Conservation (phyloP, 2,888 invertebrate species). For the Reticulitermes lucifugus region DNA sequence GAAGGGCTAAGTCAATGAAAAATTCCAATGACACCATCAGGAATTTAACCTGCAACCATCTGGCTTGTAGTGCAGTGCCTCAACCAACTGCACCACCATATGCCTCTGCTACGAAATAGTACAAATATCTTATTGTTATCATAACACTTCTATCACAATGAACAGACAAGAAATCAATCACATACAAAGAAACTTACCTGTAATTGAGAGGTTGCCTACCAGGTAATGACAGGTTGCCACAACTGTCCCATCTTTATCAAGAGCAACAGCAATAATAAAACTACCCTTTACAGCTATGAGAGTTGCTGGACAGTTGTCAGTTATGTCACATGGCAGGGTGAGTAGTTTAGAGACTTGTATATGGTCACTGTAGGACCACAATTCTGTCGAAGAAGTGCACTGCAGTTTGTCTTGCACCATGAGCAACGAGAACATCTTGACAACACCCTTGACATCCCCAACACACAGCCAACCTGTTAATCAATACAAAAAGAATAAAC, state of each 20-base stretch:
- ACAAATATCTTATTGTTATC: too few relatives aligned
- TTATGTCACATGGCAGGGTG: background rate
- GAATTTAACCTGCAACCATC: too few relatives aligned
- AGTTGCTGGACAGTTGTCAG: background rate
- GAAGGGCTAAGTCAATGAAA: too few relatives aligned
- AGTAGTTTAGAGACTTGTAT: background rate
- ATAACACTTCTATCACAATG: too few relatives aligned
- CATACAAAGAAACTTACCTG: background rate
- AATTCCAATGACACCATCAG: too few relatives aligned
- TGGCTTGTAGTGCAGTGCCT: too few relatives aligned
- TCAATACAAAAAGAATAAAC: background rate
- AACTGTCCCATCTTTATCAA: background rate
- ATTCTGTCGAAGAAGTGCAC: background rate
- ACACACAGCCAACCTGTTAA: background rate
- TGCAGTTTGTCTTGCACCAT: background rate
- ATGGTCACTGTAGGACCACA: background rate
- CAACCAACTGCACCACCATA: too few relatives aligned
- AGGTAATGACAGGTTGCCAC: background rate
- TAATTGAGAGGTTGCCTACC: background rate
- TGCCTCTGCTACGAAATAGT: too few relatives aligned
- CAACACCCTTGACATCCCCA: background rate
- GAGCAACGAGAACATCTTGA: background rate
- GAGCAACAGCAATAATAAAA: conserved; percentile 7
- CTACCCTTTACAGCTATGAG: background rate
- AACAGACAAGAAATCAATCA: too few relatives aligned